Base-by-base conservation (phyloP, 2,797 vertebrate species). In the Vespertilio murinus region DNA sequence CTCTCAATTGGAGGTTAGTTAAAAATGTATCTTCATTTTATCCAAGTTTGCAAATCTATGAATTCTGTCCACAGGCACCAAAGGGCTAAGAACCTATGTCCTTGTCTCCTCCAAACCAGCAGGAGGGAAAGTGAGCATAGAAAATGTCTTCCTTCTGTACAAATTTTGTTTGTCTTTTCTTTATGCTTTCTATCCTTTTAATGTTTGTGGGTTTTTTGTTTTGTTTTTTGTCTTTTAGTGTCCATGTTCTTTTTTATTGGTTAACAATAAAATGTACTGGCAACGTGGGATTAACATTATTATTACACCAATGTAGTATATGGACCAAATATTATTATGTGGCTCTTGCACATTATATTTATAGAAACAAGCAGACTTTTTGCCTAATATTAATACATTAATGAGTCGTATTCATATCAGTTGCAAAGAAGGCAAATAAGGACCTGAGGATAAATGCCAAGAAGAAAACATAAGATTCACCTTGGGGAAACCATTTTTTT, bases 281-380 rank as follows among this genome's bases (percentile, higher is more conserved):
- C 20, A 88, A 70, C 65, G 6, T 69, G 9, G 6, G 22, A 77
- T 81, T 47, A 77, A 88, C 88, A 64, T 86, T 47, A 80, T 33
- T 49, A 70, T 28, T 65, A 40, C 12, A 86, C 20, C 33, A 86
- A 81, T 61, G 1, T n/a, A 84, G 6, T 54, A 84, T 77, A 47
- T 14, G 2, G 5, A 47, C 4, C n/a, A 91, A 75, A 6, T 30
- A 88, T 90, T 84, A 88, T 35, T 87, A 54, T 52, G 42, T 61
- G 2, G 5, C 10, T 85, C 3, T 20, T 77, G 8, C 47, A 71
- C 0, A 70, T 69, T 40, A 25, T n/a, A 78, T 35, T 86, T 86
- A 25, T 33, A 90, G 47, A 82, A 70, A 25, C 8, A 91, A 65
- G 8, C 28, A 59, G 25, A 1, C 8, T 92, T 64, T 56, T 65